These are phyloP conservation scores for Troilus luridus DNA, from an alignment of 2,888 invertebrate species.

Conservation along the genomic window DNA sequence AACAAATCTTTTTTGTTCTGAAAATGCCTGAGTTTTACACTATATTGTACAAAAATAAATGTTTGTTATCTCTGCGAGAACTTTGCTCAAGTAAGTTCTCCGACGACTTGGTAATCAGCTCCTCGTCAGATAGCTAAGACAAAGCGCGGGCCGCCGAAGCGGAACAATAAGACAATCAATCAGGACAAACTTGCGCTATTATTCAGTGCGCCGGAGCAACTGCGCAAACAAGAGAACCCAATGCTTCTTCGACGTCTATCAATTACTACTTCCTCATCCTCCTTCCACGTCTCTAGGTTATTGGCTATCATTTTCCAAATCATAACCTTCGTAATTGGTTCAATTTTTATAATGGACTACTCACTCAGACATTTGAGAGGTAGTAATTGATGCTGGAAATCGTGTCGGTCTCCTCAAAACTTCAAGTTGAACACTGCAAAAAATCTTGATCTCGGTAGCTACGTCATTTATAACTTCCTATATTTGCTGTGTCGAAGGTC, in stretches of 20 bases:
- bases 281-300: neutral
- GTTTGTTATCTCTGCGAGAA: neutral
- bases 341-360: no score
- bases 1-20: no score
- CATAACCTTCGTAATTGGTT: neutral
- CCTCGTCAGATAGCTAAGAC: neutral
- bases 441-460: no score
- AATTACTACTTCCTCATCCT: neutral
- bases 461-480: no score
- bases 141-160: neutral
- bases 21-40: no score
- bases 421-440: no score
- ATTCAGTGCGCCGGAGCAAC: neutral
- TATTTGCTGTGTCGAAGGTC: no score
- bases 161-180: conserved; percentile 12
- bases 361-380: no score
- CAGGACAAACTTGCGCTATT: neutral
- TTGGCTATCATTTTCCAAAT: neutral
- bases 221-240: neutral
- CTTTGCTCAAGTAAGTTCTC: neutral
- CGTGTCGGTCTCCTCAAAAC: no score
- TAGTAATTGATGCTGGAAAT: no score
- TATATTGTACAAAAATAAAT: neutral
- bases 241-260: neutral
- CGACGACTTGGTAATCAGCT: neutral